Evolutionary conservation across 2,888 invertebrate species (phyloP), one percentile per base, ranked within the genome.

Genomic region (Branchipolynoe longqiensis): DNA sequence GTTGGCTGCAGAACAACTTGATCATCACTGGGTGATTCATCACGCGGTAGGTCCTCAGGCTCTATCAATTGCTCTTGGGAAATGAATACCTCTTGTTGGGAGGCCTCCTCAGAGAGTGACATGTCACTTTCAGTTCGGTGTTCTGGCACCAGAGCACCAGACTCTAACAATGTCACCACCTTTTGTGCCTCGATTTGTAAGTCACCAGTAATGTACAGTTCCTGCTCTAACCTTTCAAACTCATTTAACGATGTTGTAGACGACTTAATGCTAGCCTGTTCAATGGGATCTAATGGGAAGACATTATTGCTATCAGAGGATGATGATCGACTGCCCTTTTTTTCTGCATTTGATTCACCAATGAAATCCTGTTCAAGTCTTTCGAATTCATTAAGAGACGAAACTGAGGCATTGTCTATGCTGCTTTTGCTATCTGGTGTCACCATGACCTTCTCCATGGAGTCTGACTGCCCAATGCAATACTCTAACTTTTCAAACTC

Each of bases 401-500:
- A 91, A 73, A 91, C 85, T 33, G 92, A 92, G n/a, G 92, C 91
- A 31, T 90, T 89, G 36, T 90, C 89, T 33, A 88, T 90, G 87
- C 91, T 91, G 82, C 91, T 90, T 87, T 90, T 91, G 64, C 89
- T 90, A 25, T 91, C 92, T 62, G 90, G 89, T n/a, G 91, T 87
- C 25, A 91, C 84, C 82, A 38, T 36, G 33, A 84, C 62, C 81
- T 88, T 95, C 89, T 95, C 95, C 91, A 95, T 95, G 90, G 97
- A 97, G 88, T 87, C 91, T 78, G 87, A 91, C 89, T 88, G 91
- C 92, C 64, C 92, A 91, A 98, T 96, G 0, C 97, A 97, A 90
- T 96, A 96, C 94, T 98, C 98, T 22, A 98, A 94, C 88, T 96
- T 96, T 94, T 98, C 98, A 94, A 98, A 98, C 93, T 98, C 98